Base-by-base conservation (phyloP, 2,797 vertebrate species). In the Microctenopoma stevenorrisi region DNA sequence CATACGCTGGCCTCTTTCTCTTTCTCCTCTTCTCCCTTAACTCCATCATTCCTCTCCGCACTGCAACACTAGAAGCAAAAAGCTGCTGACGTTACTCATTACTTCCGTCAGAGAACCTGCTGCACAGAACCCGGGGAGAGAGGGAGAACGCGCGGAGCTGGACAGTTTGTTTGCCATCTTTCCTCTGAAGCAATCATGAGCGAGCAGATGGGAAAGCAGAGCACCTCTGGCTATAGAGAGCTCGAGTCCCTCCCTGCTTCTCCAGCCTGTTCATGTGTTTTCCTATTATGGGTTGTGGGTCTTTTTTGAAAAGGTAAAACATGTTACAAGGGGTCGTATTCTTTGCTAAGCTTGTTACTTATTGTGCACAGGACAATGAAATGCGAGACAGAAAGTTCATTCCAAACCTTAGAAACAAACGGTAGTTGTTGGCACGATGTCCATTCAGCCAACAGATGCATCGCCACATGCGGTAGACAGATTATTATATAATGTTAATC, bases 181-280 rank as follows among this genome's bases (percentile, higher is more conserved):
- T 71, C 68, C 82, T 82, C 67, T 63, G 54, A 53, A 75, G 68
- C 65, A 25, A 37, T 81, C 63, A 72, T 49, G 62, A 85, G 56
- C 2, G 64, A 85, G 78, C 89, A 92, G 88, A 90, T 90, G 89
- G 87, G 57, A 70, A 75, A 77, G 76, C 67, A 65, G 81, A 82
- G 86, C 79, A 87, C 89, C 90, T 88, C 90, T 92, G 90, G 88
- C 86, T 67, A 86, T 61, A 51, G 57, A 10, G 62, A 52, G 54
- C 61, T 35, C 18, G 18, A 48, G 56, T 28, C 63, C 64, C 15
- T 18, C n/a, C 25, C 55, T 55, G 51, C 35, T 51, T 52, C 71
- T 52, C 74, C 64, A 48, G 55, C 64, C 37, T 37, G 37, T 37
- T 33, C 30, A 33, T 33, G 30, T 35, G 54, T 44, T 72, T 64